Evolutionary conservation across 2,888 invertebrate genomes (phyloP).

Genomic region (Hemaris fuciformis): DNA sequence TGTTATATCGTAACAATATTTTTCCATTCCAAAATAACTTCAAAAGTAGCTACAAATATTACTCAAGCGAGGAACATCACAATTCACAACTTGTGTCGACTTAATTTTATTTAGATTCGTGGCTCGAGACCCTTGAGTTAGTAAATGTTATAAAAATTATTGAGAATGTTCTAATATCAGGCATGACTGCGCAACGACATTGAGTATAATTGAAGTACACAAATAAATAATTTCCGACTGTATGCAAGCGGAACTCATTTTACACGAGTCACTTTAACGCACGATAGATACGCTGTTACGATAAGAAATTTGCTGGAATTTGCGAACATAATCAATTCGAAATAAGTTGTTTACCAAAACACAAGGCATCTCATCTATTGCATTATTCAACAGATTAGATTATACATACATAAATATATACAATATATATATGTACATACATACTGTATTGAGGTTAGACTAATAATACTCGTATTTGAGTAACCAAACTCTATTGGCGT

Average conservation of each 20-base stretch:
- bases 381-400: background rate
- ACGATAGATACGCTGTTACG: slow-evolving; percentile 22
- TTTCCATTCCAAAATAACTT: slow-evolving; percentile 10
- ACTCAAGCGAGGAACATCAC: background rate
- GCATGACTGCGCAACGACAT: slow-evolving; percentile 24
- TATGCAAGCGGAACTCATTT: slow-evolving; percentile 44
- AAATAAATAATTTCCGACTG: slow-evolving; percentile 28
- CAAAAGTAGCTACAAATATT: slow-evolving; percentile 4
- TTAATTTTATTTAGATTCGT: background rate
- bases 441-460: too few relatives aligned
- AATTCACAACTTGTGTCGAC: background rate
- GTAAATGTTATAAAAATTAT: background rate
- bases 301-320: slow-evolving; percentile 37
- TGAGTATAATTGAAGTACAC: slow-evolving; percentile 33
- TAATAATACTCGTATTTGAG: too few relatives aligned
- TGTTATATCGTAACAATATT: slow-evolving; percentile 17
- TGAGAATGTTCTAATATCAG: slow-evolving; percentile 10
- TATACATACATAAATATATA: too few relatives aligned
- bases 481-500: too few relatives aligned
- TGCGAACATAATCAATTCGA: slow-evolving; percentile 21
- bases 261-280: slow-evolving; percentile 36
- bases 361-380: background rate
- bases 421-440: too few relatives aligned
- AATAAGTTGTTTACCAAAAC: slow-evolving; percentile 5
- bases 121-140: background rate